Base-by-base conservation (phyloP, 1,140 invertebrate species). In the Lepidurus apus region DNA sequence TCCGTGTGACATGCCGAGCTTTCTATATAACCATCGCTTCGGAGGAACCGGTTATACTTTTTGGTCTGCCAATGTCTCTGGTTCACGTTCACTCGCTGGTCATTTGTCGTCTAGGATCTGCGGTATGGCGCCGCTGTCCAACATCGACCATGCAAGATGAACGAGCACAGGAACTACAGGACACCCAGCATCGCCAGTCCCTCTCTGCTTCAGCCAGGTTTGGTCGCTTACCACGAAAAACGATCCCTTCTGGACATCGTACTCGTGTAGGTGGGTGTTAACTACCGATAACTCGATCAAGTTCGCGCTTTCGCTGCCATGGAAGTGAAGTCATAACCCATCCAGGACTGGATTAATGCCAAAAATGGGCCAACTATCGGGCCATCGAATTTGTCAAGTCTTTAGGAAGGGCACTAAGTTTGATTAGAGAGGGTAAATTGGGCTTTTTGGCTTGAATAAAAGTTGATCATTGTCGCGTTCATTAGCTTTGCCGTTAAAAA, bases 41-140 rank as follows among this genome's bases (percentile, higher is more conserved):
- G 53, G 53, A 65, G 53, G 53, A 65, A 65, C 53, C 53, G 53
- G 53, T 65, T 65, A 65, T 65, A 11, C 5, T 10, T 10, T 47
- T 47, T 47, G 45, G 45, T 17, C 45, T 10, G 53, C 53, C 53
- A 65, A 65, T 65, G 53, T 65, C 53, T 65, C 53, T 65, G 53
- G 53, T 65, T 65, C 53, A 65, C 45, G 45, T 47, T 47, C 17
- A 47, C 53, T 65, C 53, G 53, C 53, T 65, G 53, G 53, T 65
- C 53, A 65, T 65, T 65, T 65, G 53, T 65, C 53, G 53, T 65
- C 53, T 65, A 65, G 53, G 53, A 65, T 65, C 53, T 65, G 53
- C 53, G 53, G 53, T 65, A 65, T 65, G 53, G 53, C 53, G 53
- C 53, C 53, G 53, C 53, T 65, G 53, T 65, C 53, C 53, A 65